phyloP scores from a whole-genome alignment of 2,797 vertebrate genomes.

The Molossus alvarezi region DNA sequence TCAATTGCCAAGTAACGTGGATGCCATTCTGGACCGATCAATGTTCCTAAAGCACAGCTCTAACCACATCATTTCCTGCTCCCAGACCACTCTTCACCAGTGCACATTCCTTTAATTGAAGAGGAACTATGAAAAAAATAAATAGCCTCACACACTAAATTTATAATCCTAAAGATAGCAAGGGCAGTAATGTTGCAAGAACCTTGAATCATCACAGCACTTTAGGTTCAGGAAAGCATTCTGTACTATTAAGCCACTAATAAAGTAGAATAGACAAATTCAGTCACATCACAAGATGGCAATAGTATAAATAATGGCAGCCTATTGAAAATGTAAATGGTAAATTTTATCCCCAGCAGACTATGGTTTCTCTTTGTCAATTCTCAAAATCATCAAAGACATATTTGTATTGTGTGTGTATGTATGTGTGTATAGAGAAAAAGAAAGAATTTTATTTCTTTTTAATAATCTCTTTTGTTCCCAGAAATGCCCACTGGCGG shows the following conservation, averaged over 20 bases:
- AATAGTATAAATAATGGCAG: slow-evolving; percentile 41
- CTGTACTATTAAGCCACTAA: slow-evolving; percentile 52
- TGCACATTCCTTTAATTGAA: slow-evolving; percentile 68
- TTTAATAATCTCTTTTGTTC: slow-evolving; percentile 66
- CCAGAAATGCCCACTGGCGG: slow-evolving; percentile 61
- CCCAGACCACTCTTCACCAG: slow-evolving; percentile 23
- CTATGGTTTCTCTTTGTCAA: background rate
- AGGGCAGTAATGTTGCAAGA: slow-evolving; percentile 29
- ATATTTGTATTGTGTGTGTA: background rate
- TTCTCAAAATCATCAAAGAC: slow-evolving; percentile 40
- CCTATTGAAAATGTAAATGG: slow-evolving; percentile 60
- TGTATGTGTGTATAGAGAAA: background rate
- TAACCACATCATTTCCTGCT: slow-evolving; percentile 33
- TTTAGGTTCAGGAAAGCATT: slow-evolving; percentile 49
- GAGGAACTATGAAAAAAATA: slow-evolving; percentile 61
- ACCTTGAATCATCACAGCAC: slow-evolving; percentile 58
- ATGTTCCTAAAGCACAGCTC: background rate
- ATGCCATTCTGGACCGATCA: background rate
- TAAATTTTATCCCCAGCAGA: slow-evolving; percentile 34
- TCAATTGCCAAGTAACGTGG: background rate
- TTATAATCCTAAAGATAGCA: slow-evolving; percentile 68
- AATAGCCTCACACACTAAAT: slow-evolving; percentile 38
- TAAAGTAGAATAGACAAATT: slow-evolving; percentile 65
- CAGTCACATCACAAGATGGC: slow-evolving; percentile 31
- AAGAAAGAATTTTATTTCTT: slow-evolving; percentile 41